Percentiles rank a stretch among this genome's conserved stretches.
These are phyloP conservation scores for Parasteatoda lunata DNA, from an alignment of 2,888 invertebrate species.

Conservation along the genomic window DNA sequence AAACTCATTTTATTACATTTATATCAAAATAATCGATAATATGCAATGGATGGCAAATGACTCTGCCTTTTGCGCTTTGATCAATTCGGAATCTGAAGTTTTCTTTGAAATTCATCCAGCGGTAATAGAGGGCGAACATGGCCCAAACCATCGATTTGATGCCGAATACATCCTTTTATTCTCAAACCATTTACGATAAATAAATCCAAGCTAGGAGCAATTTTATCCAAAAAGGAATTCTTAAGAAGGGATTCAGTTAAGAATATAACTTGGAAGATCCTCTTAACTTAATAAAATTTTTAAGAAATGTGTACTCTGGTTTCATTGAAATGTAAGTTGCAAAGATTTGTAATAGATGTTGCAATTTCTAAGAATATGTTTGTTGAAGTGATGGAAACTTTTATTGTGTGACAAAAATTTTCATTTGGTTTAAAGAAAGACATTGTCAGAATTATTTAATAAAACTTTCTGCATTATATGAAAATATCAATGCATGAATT, in stretches of 20 bases:
- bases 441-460: too few relatives aligned
- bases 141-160: background rate
- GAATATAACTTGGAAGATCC: background rate
- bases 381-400: too few relatives aligned
- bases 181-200: background rate
- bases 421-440: too few relatives aligned
- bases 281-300: slow-evolving; percentile 1
- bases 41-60: background rate
- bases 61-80: background rate
- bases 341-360: too few relatives aligned
- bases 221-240: background rate
- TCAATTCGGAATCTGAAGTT: background rate
- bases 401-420: too few relatives aligned
- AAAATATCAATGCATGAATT: too few relatives aligned
- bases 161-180: background rate
- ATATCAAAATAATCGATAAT: background rate
- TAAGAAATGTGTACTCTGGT: too few relatives aligned
- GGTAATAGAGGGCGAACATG: background rate
- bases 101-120: slow-evolving; percentile 1
- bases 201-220: slow-evolving; percentile 2
- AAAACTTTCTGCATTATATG: too few relatives aligned
- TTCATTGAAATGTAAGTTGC: too few relatives aligned
- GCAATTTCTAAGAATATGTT: too few relatives aligned
- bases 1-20: background rate
- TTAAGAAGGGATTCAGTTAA: background rate